Percentiles rank a stretch among this genome's conserved stretches.
phyloP scores from a whole-genome alignment of 2,113 vertebrate genomes.

The Nothobranchius furzeri region DNA sequence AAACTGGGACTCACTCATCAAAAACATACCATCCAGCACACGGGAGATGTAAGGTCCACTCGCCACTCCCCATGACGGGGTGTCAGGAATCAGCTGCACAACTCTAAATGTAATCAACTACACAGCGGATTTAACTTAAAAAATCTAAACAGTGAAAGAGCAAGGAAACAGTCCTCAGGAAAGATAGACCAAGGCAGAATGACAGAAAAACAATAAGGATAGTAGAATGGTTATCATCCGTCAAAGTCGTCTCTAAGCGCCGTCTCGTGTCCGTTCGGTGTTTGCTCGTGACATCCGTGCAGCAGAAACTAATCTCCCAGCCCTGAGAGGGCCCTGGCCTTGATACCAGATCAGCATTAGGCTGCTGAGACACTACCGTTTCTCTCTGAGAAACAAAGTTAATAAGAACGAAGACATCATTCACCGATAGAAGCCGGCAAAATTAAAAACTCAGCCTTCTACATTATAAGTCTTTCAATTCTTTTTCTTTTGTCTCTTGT shows the following conservation, averaged over 20 bases:
- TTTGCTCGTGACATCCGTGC: slow-evolving; percentile 49
- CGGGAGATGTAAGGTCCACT: too few species aligned
- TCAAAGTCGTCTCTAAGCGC: slow-evolving; percentile 59
- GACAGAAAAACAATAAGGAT: slow-evolving; percentile 56
- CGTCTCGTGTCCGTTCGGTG: slow-evolving; percentile 52
- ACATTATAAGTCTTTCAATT: slow-evolving; percentile 50
- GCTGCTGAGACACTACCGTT: slow-evolving; percentile 54
- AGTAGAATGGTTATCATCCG: slow-evolving; percentile 48
- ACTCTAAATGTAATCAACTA: slow-evolving; percentile 10
- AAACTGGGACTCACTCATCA: too few species aligned
- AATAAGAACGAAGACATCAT: slow-evolving; percentile 73
- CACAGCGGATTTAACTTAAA: slow-evolving; percentile 4
- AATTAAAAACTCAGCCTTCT: slow-evolving; percentile 56
- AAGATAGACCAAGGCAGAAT: slow-evolving; percentile 16
- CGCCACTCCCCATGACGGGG: too few species aligned
- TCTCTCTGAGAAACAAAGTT: slow-evolving; percentile 56
- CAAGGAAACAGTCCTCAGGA: slow-evolving; percentile 11
- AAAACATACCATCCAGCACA: too few species aligned
- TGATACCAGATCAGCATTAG: slow-evolving; percentile 61
- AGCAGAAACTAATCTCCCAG: slow-evolving; percentile 59
- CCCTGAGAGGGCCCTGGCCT: slow-evolving; percentile 57
- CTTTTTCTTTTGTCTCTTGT: slow-evolving; percentile 9
- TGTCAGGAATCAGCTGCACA: not conserved
- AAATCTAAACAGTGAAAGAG: slow-evolving; percentile 5
- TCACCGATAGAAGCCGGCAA: slow-evolving; percentile 52